A percentile compares a stretch with the other conserved stretches of the same genome.
These are phyloP conservation scores for Athripsodes cinereus DNA, from an alignment of 2,888 invertebrate species.

Conservation along the genomic window DNA sequence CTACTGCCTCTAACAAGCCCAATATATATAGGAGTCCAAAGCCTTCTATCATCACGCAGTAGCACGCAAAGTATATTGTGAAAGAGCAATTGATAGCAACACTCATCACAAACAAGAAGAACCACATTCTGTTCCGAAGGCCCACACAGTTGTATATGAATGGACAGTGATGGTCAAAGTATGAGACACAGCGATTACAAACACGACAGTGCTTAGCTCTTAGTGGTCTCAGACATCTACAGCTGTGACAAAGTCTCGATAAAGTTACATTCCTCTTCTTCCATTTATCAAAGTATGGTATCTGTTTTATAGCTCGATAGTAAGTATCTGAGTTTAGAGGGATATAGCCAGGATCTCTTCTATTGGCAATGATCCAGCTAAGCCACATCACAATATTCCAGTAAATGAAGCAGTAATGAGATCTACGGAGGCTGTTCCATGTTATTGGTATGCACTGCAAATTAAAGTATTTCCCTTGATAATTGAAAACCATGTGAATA, in stretches of 20 bases:
- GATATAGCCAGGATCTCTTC: constrained; percentile 85
- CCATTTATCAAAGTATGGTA: constrained; percentile 89
- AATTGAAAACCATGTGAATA: no score
- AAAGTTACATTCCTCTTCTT: constrained; percentile 78
- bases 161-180: constrained; percentile 93
- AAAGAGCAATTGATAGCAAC: constrained; percentile 84
- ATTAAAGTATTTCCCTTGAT: constrained; percentile 7
- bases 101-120: constrained; percentile 82
- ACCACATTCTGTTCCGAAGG: constrained; percentile 87
- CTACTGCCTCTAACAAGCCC: constrained; percentile 73
- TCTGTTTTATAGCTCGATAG: constrained; percentile 84
- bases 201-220: constrained; percentile 89
- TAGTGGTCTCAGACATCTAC: constrained; percentile 78
- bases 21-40: constrained; percentile 80
- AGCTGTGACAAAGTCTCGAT: constrained; percentile 84
- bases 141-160: constrained; percentile 95
- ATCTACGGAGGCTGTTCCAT: constrained; percentile 80
- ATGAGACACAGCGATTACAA: constrained; percentile 82
- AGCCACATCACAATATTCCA: constrained; percentile 93
- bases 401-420: constrained; percentile 85
- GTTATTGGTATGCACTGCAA: constrained; percentile 80
- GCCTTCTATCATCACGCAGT: constrained; percentile 77
- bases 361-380: constrained; percentile 83
- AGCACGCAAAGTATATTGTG: constrained; percentile 82
- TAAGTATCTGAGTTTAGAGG: constrained; percentile 87